These are phyloP conservation scores for Dicrostonyx torquatus DNA, from an alignment of 2,797 vertebrate genomes.

Conservation along the genomic window DNA sequence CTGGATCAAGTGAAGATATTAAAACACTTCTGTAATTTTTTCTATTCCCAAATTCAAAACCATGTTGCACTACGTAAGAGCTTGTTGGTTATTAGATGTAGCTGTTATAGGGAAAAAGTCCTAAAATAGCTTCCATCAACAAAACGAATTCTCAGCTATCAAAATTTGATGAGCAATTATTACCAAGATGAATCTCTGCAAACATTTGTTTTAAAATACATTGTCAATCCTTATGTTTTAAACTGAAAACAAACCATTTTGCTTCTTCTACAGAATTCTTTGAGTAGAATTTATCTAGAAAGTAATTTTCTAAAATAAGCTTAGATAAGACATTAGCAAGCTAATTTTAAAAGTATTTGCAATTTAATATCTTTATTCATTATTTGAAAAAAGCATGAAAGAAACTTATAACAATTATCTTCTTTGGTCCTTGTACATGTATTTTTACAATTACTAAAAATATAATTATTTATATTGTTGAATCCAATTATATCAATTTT, in stretches of 20 bases:
- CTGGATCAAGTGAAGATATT: background rate
- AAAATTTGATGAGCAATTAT: slow-evolving; percentile 45
- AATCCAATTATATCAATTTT: background rate
- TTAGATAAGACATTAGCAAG: slow-evolving; percentile 18
- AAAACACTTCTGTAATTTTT: background rate
- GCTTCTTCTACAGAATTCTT: background rate
- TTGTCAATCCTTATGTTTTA: background rate
- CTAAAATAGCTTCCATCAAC: background rate
- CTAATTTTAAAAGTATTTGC: slow-evolving; percentile 28
- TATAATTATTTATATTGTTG: background rate
- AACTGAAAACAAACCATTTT: background rate
- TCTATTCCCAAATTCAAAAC: background rate
- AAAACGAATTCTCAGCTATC: background rate
- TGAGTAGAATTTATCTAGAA: slow-evolving; percentile 23
- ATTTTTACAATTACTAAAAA: slow-evolving; percentile 42
- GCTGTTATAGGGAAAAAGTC: background rate
- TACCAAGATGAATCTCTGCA: background rate
- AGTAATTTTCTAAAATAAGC: slow-evolving; percentile 15
- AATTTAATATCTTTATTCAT: background rate
- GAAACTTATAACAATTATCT: background rate
- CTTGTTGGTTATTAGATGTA: background rate
- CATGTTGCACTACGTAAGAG: background rate
- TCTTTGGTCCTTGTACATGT: background rate
- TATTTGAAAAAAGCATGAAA: slow-evolving; percentile 10
- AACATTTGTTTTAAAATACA: slow-evolving; percentile 25